Conservation (phyloP, 1,140 invertebrate species). For the Phenacoccus solenopsis region DNA sequence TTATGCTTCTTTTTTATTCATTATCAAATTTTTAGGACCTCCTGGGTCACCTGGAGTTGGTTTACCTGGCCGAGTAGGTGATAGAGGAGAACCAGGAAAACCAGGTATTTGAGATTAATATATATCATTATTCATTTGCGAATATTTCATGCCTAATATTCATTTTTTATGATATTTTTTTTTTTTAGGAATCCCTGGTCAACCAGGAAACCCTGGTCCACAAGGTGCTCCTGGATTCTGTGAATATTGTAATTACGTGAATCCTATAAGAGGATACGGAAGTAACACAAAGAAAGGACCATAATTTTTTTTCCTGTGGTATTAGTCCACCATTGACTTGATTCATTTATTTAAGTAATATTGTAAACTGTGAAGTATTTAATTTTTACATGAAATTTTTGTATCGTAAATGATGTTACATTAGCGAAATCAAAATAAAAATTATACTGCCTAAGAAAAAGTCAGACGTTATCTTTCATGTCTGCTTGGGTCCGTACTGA, state of each 20-base stretch:
- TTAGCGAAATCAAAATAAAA: too few species aligned
- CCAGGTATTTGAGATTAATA: constrained; percentile 36
- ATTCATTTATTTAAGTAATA: not conserved
- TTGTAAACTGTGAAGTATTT: too few species aligned
- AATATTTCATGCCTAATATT: not conserved
- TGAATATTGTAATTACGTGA: constrained; percentile 40
- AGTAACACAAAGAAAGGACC: constrained; percentile 39
- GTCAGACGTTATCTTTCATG: too few species aligned
- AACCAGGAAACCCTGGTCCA: constrained; percentile 38
- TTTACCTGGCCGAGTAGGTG: constrained; percentile 45
- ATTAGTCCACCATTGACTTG: not conserved
- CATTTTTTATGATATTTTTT: not conserved
- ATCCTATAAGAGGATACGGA: constrained; percentile 29
- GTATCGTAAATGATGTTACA: too few species aligned
- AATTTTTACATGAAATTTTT: too few species aligned
- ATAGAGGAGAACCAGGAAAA: constrained; percentile 48
- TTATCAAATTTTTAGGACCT: constrained; percentile 36
- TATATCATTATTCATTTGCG: constrained; percentile 1
- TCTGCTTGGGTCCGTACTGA: too few species aligned
- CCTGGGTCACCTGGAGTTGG: constrained; percentile 49
- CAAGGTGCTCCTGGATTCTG: constrained; percentile 47
- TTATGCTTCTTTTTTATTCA: not conserved
- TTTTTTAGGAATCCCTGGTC: constrained; percentile 35
- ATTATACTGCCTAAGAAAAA: too few species aligned
- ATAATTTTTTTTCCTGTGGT: not conserved